Base-by-base conservation (phyloP, 1,140 invertebrate genomes). In the Drosophila carrolli region DNA sequence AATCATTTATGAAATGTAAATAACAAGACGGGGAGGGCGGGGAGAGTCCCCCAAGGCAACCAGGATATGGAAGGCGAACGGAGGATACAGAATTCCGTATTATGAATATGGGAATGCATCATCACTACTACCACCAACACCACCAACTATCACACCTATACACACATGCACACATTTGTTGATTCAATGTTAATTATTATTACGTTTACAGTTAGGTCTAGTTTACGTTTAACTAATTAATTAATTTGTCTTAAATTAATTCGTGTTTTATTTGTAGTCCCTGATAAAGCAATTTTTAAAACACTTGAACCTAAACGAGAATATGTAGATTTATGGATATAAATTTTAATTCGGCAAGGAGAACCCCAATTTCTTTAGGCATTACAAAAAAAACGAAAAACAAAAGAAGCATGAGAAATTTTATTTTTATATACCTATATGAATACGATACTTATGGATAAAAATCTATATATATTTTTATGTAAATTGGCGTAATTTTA, bases 121-220 rank as follows among this genome's bases (percentile, higher is more conserved):
- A 90, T 88, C 84, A 88, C 81, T 90, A 89, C 84, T 70, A 83
- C 67, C 75, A 86, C 61, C 72, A 86, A 62, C 58, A 78, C 67
- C 65, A 59, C 63, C 74, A 76, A 76, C 74, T 55, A 76, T 67
- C 74, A 75, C 74, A 76, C 71, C 60, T 32, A 75, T 44, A 75
- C 32, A 59, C 14, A 68, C 60, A 84, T 62, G 79, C 61, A 88
- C 80, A 90, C 75, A 82, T 86, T 90, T 86, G 84, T 88, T 88
- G 84, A 88, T 70, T 89, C 80, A 89, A 89, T 88, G 84, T 89
- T 88, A 83, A 85, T 83, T 82, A 86, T 86, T 89, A 83, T 80
- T 89, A 89, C 75, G 71, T 81, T 83, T 61, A 82, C 66, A 65
- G 68, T 53, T 86, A 88, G 81, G 51, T 67, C 83, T 82, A 86